These are phyloP conservation scores for Riptortus pedestris DNA, from an alignment of 1,140 invertebrate genomes.

Conservation along the genomic window DNA sequence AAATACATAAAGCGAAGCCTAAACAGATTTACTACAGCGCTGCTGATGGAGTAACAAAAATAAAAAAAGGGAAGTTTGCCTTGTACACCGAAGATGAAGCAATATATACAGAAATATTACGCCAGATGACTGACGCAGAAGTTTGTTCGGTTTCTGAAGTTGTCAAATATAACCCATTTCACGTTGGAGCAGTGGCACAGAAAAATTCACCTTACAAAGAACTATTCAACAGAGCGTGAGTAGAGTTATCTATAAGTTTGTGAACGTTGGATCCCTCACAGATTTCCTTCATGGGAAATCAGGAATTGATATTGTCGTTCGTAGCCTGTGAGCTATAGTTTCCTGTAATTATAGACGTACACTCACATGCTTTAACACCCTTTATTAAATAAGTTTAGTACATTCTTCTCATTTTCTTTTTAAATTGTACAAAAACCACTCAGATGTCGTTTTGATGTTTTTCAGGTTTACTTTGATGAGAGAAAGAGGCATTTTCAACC, in stretches of 20 bases:
- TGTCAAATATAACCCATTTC: constrained; percentile 20
- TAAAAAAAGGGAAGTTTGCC: constrained; percentile 21
- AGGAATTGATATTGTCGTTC: too few species aligned
- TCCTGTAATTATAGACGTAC: too few species aligned
- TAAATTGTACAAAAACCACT: too few species aligned
- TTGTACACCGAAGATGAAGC: constrained; percentile 21
- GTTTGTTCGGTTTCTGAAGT: constrained; percentile 21
- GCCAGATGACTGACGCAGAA: constrained; percentile 14
- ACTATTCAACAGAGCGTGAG: constrained; percentile 22
- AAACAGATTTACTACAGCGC: constrained; percentile 9
- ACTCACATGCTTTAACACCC: too few species aligned
- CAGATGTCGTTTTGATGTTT: too few species aligned
- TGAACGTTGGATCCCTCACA: too few species aligned
- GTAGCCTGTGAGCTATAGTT: too few species aligned
- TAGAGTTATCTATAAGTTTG: too few species aligned
- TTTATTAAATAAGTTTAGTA: too few species aligned
- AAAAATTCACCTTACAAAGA: constrained; percentile 22
- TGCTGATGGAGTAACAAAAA: constrained; percentile 14
- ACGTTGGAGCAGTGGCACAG: constrained; percentile 17
- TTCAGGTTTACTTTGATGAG: constrained; percentile 21
- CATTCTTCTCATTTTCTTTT: too few species aligned
- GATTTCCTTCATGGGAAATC: too few species aligned
- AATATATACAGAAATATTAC: constrained; percentile 13
- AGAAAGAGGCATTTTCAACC: constrained; percentile 17
- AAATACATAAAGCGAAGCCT: constrained; percentile 2